Evolutionary conservation across 1,140 invertebrate genomes (phyloP).

Genomic region (Temnothorax longispinosus): DNA sequence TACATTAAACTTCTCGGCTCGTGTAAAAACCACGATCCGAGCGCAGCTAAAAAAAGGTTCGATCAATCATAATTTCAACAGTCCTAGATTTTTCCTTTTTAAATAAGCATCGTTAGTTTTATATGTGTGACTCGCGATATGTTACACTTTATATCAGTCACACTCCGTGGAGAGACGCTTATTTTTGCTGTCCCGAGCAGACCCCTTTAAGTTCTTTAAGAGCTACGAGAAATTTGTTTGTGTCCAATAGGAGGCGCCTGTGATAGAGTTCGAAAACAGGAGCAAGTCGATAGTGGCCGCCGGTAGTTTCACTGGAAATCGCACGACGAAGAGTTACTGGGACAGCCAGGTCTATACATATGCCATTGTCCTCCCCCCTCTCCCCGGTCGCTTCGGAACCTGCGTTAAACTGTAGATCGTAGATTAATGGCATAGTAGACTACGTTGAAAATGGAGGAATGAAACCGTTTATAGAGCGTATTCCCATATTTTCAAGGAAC

Average conservation of each 20-base stretch:
- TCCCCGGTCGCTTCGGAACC: not conserved
- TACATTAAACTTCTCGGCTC: not conserved
- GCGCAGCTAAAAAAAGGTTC: not conserved
- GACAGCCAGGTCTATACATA: conserved; percentile 46
- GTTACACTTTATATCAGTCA: not conserved
- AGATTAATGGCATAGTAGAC: conserved; percentile 45
- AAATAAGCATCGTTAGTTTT: not conserved
- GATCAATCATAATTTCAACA: conserved; percentile 5
- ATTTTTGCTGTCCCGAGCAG: conserved; percentile 10
- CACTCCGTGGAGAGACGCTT: too few species aligned
- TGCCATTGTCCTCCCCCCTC: conserved; percentile 21
- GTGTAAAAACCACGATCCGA: not conserved
- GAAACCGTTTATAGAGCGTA: conserved; percentile 23
- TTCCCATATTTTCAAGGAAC: conserved; percentile 43
- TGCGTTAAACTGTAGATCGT: conserved; percentile 50
- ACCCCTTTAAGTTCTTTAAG: conserved; percentile 27
- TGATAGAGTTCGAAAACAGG: conserved; percentile 54
- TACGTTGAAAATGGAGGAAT: conserved; percentile 30
- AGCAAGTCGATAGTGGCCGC: conserved; percentile 47
- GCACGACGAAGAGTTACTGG: conserved; percentile 51
- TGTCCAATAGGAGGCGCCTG: conserved; percentile 19
- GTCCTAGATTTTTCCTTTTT: not conserved
- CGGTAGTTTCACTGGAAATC: conserved; percentile 55
- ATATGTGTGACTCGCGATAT: not conserved
- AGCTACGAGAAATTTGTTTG: conserved; percentile 44